A percentile compares a stretch with the other conserved stretches of the same genome.
These are phyloP conservation scores for Cardiocondyla obscurior DNA, from an alignment of 1,140 invertebrate genomes.

Conservation along the genomic window DNA sequence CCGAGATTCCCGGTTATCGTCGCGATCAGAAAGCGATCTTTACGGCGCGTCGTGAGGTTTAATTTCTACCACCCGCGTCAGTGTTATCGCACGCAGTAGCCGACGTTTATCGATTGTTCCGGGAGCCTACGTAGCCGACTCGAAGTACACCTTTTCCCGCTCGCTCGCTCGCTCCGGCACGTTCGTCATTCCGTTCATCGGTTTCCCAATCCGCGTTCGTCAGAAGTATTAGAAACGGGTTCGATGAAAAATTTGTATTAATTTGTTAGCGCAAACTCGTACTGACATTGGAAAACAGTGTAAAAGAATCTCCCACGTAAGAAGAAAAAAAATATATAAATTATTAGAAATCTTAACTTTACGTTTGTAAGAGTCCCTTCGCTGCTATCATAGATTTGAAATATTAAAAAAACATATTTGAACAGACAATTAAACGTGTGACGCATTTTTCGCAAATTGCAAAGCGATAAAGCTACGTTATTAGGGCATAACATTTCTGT, in stretches of 20 bases:
- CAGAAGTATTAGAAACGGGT: background rate
- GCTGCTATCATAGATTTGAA: too few species aligned
- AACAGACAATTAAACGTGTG: background rate
- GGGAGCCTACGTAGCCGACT: background rate
- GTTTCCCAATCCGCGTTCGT: background rate
- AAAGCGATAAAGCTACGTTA: background rate
- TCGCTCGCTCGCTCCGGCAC: too few species aligned
- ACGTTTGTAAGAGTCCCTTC: too few species aligned
- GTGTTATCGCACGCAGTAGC: background rate
- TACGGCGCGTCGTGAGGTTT: background rate
- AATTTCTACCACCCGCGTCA: background rate
- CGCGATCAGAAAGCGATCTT: background rate
- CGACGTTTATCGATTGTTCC: constrained; percentile 10
- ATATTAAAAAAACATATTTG: background rate
- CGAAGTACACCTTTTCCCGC: background rate
- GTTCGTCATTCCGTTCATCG: too few species aligned
- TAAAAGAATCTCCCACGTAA: too few species aligned
- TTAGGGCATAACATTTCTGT: background rate
- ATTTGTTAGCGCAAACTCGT: background rate
- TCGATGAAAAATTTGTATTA: background rate
- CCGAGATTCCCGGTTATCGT: background rate
- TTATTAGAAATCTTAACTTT: too few species aligned
- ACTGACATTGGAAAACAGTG: too few species aligned
- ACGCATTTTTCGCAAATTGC: background rate
- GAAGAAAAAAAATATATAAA: too few species aligned